Evolutionary conservation across 1,140 invertebrate genomes (phyloP).

Genomic region (Hyphantria cunea): DNA sequence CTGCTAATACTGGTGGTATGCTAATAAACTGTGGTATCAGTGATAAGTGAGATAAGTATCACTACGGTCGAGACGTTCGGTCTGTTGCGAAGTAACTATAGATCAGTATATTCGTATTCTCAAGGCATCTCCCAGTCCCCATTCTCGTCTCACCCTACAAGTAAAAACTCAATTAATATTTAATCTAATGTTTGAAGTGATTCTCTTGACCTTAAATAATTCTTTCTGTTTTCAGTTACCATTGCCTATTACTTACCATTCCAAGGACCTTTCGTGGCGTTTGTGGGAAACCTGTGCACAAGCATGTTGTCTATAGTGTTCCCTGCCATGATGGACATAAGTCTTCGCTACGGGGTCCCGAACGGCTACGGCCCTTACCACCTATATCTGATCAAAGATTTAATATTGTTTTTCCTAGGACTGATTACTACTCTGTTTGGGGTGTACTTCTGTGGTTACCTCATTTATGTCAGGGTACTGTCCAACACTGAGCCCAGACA

Average conservation of each 20-base stretch:
- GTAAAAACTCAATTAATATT: too few relatives aligned
- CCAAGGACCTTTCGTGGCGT: constrained; percentile 57
- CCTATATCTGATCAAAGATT: constrained; percentile 48
- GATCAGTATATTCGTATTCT: too few relatives aligned
- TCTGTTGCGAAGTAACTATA: too few relatives aligned
- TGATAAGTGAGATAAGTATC: too few relatives aligned
- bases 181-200: too few relatives aligned
- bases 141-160: too few relatives aligned
- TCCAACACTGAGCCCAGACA: not conserved
- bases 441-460: constrained; percentile 40
- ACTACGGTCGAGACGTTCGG: too few relatives aligned
- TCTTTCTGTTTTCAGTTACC: constrained; percentile 47
- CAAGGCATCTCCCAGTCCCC: too few relatives aligned
- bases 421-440: constrained; percentile 38
- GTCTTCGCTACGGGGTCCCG: constrained; percentile 47
- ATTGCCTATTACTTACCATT: constrained; percentile 52
- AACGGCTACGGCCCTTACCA: constrained; percentile 45
- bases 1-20: too few relatives aligned
- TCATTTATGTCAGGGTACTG: constrained; percentile 47
- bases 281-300: constrained; percentile 56
- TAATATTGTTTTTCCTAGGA: constrained; percentile 46
- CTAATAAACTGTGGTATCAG: too few relatives aligned
- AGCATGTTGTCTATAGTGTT: constrained; percentile 51
- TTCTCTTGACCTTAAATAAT: too few relatives aligned
- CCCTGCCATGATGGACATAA: constrained; percentile 57